These are phyloP conservation scores for Sarcophaga subvicina DNA, from an alignment of 2,888 invertebrate genomes.

Conservation along the genomic window DNA sequence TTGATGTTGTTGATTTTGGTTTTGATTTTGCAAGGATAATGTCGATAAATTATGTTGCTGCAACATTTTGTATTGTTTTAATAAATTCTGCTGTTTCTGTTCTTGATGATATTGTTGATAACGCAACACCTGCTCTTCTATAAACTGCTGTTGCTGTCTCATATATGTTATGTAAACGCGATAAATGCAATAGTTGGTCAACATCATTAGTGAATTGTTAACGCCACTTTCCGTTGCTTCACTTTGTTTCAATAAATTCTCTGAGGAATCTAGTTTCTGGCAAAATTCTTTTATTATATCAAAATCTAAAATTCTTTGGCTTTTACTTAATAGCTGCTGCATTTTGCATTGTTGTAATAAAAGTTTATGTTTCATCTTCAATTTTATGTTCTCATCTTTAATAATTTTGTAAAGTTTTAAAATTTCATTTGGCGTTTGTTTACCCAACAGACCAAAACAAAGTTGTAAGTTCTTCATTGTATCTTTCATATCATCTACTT, in stretches of 20 bases:
- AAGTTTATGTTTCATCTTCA: constrained; percentile 87
- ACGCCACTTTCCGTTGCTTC: constrained; percentile 11
- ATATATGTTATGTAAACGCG: constrained; percentile 85
- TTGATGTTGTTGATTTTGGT: background rate
- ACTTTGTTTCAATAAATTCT: constrained; percentile 26
- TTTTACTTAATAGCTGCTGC: constrained; percentile 87
- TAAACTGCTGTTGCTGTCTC: constrained; percentile 82
- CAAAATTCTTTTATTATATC: constrained; percentile 86
- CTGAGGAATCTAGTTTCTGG: constrained; percentile 70
- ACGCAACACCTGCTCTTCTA: constrained; percentile 74
- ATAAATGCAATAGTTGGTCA: constrained; percentile 90
- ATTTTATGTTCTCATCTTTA: constrained; percentile 86
- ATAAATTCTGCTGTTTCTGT: constrained; percentile 68
- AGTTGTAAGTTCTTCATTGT: constrained; percentile 85
- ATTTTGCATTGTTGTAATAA: constrained; percentile 88
- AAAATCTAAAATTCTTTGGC: constrained; percentile 87
- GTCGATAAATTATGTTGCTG: constrained; percentile 69
- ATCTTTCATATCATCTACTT: constrained; percentile 86
- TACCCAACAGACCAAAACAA: constrained; percentile 84
- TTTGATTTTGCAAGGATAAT: constrained; percentile 52
- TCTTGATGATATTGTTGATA: constrained; percentile 74
- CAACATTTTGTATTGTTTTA: constrained; percentile 72
- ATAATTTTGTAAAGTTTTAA: constrained; percentile 85
- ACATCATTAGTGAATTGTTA: constrained; percentile 86
- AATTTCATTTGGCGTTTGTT: constrained; percentile 84